These are phyloP conservation scores for Plebejus anna DNA, from an alignment of 2,888 invertebrate genomes.

Conservation along the genomic window DNA sequence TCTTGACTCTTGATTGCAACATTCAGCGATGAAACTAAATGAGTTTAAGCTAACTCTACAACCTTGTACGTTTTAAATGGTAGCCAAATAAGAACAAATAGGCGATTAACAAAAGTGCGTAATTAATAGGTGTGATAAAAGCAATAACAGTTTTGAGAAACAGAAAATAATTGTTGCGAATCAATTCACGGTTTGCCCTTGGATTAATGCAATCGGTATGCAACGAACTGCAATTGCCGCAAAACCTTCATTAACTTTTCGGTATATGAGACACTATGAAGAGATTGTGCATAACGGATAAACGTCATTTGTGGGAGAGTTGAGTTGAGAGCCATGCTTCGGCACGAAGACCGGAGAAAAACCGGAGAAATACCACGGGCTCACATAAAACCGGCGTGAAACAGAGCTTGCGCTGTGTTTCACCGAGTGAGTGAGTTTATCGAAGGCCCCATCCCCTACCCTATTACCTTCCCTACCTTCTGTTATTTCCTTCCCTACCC, in stretches of 20 bases:
- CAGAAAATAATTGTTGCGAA: slow-evolving; percentile 13
- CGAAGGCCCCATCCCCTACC: too few species aligned
- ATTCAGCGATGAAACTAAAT: neutral
- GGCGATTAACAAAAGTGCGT: neutral
- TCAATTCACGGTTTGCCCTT: slow-evolving; percentile 1
- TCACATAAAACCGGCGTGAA: too few species aligned
- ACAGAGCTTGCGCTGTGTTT: too few species aligned
- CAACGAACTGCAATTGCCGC: neutral
- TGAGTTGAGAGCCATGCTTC: too few species aligned
- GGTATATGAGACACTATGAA: neutral
- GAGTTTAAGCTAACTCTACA: neutral
- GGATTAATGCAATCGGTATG: slow-evolving; percentile 2
- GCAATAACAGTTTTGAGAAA: neutral
- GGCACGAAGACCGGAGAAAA: too few species aligned
- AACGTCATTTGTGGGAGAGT: too few species aligned
- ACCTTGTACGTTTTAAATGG: neutral
- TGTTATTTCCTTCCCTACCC: too few species aligned
- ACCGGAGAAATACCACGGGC: too few species aligned
- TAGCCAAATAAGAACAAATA: neutral
- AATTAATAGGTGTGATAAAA: slow-evolving; percentile 7
- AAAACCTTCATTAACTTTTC: slow-evolving; percentile 23
- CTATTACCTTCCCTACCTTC: too few species aligned
- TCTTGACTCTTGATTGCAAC: neutral
- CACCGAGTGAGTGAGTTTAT: too few species aligned
- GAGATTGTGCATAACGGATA: too few species aligned